These are phyloP conservation scores for Calosoma granatense DNA, from an alignment of 1,140 invertebrate genomes.

Conservation along the genomic window DNA sequence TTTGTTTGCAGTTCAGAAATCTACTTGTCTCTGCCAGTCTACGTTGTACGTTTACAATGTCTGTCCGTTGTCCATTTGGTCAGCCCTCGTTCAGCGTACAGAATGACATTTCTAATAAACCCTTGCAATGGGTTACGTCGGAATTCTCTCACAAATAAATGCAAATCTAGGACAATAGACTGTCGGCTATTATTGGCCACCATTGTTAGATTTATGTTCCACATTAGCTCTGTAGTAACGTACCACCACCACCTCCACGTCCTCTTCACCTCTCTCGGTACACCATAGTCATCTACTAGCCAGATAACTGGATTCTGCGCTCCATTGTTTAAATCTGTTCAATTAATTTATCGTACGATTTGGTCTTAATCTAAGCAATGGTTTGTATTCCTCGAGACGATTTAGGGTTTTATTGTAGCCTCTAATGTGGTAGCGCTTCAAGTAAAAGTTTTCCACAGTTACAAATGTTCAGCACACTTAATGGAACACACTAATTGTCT, in stretches of 20 bases:
- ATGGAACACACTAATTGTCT: background rate
- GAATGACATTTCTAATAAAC: background rate
- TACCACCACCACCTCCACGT: background rate
- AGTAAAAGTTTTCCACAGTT: background rate
- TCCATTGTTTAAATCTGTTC: slow-evolving; percentile 8
- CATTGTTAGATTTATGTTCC: slow-evolving; percentile 6
- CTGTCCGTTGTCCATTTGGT: too few species aligned
- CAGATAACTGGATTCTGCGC: slow-evolving; percentile 2
- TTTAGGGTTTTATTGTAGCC: slow-evolving; percentile 4
- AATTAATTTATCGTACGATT: slow-evolving; percentile 9
- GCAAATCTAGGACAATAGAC: slow-evolving; percentile 6
- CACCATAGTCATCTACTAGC: background rate
- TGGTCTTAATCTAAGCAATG: slow-evolving; percentile 7
- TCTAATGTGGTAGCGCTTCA: background rate
- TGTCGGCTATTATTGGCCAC: slow-evolving; percentile 5
- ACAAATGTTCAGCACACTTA: background rate
- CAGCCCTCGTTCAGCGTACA: background rate
- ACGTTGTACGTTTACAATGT: too few species aligned
- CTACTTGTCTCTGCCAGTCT: too few species aligned
- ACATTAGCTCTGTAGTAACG: background rate
- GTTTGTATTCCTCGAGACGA: slow-evolving; percentile 8
- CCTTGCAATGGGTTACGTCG: background rate
- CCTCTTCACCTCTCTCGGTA: background rate
- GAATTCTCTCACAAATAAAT: background rate
- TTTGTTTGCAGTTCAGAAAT: too few species aligned